Conservation (phyloP, 2,113 vertebrate species). For the Tricholaema leucomelas region DNA sequence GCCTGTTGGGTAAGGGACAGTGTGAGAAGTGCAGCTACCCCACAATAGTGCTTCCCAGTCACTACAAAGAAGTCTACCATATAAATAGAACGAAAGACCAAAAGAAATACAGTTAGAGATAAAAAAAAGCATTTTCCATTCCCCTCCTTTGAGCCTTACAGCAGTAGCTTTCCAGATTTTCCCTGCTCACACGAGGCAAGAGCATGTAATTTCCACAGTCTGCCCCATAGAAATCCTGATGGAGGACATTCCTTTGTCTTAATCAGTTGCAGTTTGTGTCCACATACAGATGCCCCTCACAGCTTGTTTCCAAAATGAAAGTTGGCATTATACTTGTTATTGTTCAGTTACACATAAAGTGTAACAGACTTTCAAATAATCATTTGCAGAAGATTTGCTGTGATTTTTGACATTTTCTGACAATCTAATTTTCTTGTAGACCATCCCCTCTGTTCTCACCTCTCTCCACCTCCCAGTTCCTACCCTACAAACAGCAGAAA, state of each 20-base stretch:
- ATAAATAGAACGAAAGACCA: neutral
- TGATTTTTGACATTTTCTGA: constrained; percentile 43
- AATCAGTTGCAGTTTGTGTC: neutral
- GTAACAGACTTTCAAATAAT: constrained; percentile 47
- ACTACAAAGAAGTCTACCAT: neutral
- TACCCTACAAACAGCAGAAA: constrained; percentile 49
- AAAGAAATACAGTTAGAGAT: neutral
- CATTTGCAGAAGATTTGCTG: constrained; percentile 48
- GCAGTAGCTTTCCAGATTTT: neutral
- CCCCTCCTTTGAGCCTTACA: neutral
- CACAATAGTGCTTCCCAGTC: neutral
- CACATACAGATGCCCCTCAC: neutral
- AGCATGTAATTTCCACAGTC: neutral
- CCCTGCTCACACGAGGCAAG: neutral
- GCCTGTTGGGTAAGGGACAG: neutral
- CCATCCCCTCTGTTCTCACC: neutral
- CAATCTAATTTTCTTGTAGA: constrained; percentile 4
- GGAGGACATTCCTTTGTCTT: neutral
- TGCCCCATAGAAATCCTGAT: neutral
- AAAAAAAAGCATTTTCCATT: neutral
- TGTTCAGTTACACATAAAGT: constrained; percentile 32
- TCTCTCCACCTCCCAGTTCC: neutral
- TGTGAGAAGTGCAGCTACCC: accelerated
- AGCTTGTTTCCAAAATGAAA: constrained; percentile 38
- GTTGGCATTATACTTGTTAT: constrained; percentile 13